These are phyloP conservation scores for Elaphurus davidianus DNA, from an alignment of 2,113 vertebrate genomes.

Conservation along the genomic window DNA sequence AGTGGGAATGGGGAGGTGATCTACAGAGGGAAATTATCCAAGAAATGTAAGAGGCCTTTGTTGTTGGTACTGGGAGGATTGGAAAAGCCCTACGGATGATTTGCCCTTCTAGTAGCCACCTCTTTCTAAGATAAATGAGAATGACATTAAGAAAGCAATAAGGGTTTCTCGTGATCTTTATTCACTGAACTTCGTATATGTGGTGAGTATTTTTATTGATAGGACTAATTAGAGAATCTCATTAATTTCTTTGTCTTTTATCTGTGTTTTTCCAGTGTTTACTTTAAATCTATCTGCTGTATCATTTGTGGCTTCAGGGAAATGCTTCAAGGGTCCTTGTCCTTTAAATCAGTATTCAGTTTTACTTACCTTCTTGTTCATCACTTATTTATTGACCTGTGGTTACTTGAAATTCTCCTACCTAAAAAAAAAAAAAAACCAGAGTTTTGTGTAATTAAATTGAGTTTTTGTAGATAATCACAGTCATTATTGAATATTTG, in stretches of 20 bases:
- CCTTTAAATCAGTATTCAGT: not conserved
- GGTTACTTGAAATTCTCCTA: not conserved
- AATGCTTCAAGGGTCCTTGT: not conserved
- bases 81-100: not conserved
- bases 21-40: not conserved
- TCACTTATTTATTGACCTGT: not conserved
- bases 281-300: not conserved
- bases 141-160: not conserved
- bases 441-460: not conserved
- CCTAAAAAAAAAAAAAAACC: not conserved
- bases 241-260: not conserved
- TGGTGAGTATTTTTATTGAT: not conserved
- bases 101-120: not conserved
- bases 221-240: not conserved
- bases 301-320: not conserved
- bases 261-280: not conserved
- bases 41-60: not conserved
- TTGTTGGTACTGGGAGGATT: not conserved
- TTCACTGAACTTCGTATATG: not conserved
- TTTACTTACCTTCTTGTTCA: not conserved
- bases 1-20: not conserved
- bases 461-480: not conserved
- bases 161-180: not conserved
- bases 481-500: not conserved
- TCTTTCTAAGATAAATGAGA: not conserved